Conservation (phyloP, 2,113 vertebrate species). For the Oophaga pumilio region DNA sequence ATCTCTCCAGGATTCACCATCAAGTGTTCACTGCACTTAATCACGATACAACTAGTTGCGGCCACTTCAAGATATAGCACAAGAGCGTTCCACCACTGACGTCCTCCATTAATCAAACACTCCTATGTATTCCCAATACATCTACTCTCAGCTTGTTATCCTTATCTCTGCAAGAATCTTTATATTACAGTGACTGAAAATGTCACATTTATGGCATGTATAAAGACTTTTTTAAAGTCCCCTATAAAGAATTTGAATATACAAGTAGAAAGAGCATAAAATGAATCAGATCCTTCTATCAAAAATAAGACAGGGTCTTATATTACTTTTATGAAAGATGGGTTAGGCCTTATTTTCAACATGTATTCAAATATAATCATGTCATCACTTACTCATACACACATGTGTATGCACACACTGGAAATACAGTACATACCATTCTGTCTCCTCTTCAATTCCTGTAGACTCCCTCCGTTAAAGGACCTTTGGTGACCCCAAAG, state of each 20-base stretch:
- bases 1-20: slow-evolving; percentile 32
- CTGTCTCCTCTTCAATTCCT: no score
- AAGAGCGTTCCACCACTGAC: background rate
- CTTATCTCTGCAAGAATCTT: background rate
- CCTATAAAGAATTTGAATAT: background rate
- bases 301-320: background rate
- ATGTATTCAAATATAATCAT: no score
- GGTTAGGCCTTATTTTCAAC: no score
- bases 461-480: no score
- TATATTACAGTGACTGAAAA: background rate
- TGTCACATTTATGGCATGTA: background rate
- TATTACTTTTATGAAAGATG: background rate
- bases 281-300: background rate
- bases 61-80: slow-evolving; percentile 19
- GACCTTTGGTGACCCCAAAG: no score
- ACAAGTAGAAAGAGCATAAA: background rate
- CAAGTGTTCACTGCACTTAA: slow-evolving; percentile 28
- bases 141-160: background rate
- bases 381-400: no score
- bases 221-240: background rate
- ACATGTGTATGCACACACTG: no score
- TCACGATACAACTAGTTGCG: slow-evolving; percentile 16
- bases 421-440: no score
- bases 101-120: slow-evolving; percentile 38
- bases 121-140: background rate